Conservation (phyloP, 2,888 invertebrate species). For the Yponomeuta sedellus region DNA sequence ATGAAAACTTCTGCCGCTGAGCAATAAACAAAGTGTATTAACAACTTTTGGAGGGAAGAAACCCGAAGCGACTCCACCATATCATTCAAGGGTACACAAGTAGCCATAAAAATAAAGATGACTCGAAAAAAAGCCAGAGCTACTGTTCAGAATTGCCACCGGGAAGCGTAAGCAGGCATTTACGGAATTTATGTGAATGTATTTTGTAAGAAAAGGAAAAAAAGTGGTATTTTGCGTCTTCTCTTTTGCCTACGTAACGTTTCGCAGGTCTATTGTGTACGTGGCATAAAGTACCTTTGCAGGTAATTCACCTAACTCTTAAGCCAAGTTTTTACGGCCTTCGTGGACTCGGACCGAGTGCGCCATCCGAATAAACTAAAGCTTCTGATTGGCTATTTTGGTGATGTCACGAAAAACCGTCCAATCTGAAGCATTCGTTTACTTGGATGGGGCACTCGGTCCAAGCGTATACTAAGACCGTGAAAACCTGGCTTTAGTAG, state of each 20-base stretch:
- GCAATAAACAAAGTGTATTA: conserved; percentile 2
- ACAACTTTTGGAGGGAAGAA: background rate
- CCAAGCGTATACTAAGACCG: no score
- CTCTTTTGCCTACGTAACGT: background rate
- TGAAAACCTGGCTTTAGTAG: no score
- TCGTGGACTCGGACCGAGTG: no score
- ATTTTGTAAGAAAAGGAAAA: conserved; percentile 32
- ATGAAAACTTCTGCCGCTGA: background rate
- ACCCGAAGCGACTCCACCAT: background rate
- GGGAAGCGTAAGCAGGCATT: conserved; percentile 43
- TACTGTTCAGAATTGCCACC: conserved; percentile 32
- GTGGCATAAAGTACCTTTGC: background rate
- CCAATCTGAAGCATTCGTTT: no score
- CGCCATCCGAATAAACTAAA: no score
- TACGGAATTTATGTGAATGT: conserved; percentile 49
- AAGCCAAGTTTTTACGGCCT: no score
- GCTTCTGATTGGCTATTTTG: no score
- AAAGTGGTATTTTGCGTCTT: background rate
- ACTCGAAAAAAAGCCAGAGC: conserved; percentile 29
- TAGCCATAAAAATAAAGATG: conserved; percentile 23
- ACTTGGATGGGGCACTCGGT: no score
- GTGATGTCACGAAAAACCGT: no score
- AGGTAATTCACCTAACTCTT: background rate
- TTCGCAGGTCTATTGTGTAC: background rate
- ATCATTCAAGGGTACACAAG: conserved; percentile 18